These are phyloP conservation scores for Polydrusus pterygomalis DNA, from an alignment of 2,888 invertebrate species.

Conservation along the genomic window DNA sequence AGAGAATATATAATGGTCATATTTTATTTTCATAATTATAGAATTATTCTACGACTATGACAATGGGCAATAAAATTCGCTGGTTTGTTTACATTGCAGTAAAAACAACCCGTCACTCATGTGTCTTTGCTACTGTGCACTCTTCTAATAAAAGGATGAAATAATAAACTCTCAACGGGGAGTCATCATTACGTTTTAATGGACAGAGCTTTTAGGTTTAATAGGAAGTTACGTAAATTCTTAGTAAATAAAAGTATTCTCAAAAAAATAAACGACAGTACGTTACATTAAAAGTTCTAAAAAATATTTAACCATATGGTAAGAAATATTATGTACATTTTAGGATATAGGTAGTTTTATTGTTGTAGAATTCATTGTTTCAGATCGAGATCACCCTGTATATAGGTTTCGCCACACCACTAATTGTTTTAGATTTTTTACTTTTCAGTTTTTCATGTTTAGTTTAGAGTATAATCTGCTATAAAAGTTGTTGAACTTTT, in stretches of 20 bases:
- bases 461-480: too few species aligned
- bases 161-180: slow-evolving; percentile 57
- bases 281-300: neutral
- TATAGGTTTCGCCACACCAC: too few species aligned
- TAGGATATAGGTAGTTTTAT: too few species aligned
- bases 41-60: slow-evolving; percentile 38
- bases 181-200: slow-evolving; percentile 54
- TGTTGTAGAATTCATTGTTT: too few species aligned
- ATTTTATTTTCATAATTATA: too few species aligned
- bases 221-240: slow-evolving; percentile 55
- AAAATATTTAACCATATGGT: too few species aligned
- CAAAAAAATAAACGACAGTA: slow-evolving; percentile 23
- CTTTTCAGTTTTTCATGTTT: too few species aligned
- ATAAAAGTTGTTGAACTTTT: too few species aligned
- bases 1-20: too few species aligned
- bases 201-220: slow-evolving; percentile 54
- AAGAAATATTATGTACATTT: neutral
- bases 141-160: slow-evolving; percentile 60
- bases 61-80: slow-evolving; percentile 44
- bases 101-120: slow-evolving; percentile 73
- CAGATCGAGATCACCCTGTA: too few species aligned
- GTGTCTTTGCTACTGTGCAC: slow-evolving; percentile 71
- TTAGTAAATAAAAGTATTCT: slow-evolving; percentile 29
- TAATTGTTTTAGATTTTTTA: too few species aligned
- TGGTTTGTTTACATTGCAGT: slow-evolving; percentile 71